A percentile compares a stretch with the other conserved stretches of the same genome.
These are phyloP conservation scores for Pongo abelii DNA, from an alignment of 2,113 vertebrate species.

Conservation along the genomic window DNA sequence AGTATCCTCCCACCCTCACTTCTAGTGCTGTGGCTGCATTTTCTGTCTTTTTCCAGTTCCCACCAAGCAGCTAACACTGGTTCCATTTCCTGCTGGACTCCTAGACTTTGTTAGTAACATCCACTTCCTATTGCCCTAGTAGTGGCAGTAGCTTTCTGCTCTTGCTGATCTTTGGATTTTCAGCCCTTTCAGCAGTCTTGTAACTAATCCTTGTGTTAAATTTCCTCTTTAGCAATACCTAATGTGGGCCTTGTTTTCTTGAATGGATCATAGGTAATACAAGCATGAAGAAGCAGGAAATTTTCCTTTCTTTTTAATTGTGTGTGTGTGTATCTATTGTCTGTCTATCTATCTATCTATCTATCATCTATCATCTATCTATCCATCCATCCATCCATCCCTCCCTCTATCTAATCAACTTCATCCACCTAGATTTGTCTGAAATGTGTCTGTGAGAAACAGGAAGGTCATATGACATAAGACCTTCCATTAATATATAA, in stretches of 20 bases:
- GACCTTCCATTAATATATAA: background rate
- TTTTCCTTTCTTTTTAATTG: background rate
- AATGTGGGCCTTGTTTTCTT: background rate
- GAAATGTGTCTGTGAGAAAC: background rate
- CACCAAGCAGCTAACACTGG: background rate
- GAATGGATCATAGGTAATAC: background rate
- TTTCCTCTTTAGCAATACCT: background rate
- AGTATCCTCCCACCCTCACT: background rate
- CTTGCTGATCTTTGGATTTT: slow-evolving; percentile 5
- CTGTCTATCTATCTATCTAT: background rate
- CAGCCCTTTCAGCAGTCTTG: background rate
- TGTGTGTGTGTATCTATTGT: background rate
- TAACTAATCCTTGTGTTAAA: background rate
- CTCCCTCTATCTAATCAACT: background rate
- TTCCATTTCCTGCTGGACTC: background rate
- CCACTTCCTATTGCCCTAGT: background rate
- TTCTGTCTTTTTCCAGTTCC: background rate
- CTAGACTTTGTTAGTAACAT: background rate
- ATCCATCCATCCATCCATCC: background rate
- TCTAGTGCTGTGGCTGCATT: background rate
- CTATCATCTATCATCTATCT: too few species aligned
- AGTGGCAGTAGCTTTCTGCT: background rate
- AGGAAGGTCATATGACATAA: background rate
- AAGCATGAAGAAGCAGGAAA: background rate
- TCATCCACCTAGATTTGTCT: background rate